These are phyloP conservation scores for Puntigrus tetrazona DNA, from an alignment of 2,113 vertebrate genomes.

Conservation along the genomic window DNA sequence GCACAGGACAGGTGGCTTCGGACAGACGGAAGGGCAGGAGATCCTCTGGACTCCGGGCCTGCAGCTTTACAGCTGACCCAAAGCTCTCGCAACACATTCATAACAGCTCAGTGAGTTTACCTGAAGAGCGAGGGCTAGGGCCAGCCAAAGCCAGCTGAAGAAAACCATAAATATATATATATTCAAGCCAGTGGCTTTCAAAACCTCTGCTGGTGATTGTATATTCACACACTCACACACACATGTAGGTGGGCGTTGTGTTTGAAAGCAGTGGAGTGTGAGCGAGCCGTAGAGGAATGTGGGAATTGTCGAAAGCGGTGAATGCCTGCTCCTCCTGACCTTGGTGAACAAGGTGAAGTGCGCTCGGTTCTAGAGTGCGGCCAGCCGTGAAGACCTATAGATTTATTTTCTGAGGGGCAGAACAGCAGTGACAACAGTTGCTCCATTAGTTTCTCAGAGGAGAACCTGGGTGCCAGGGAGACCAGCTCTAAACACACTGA, in stretches of 20 bases:
- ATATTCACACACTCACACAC: background rate
- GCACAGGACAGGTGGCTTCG: background rate
- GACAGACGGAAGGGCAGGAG: slow-evolving; percentile 7
- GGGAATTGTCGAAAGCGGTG: slow-evolving; percentile 43
- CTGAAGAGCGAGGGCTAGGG: background rate
- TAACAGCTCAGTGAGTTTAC: background rate
- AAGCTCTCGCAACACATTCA: background rate
- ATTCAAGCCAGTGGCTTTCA: background rate
- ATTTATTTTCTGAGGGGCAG: slow-evolving; percentile 41
- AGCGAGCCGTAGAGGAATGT: background rate
- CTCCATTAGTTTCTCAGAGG: slow-evolving; percentile 61
- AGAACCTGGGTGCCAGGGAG: background rate
- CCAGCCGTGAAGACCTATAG: slow-evolving; percentile 28
- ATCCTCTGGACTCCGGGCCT: background rate
- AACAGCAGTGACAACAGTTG: slow-evolving; percentile 33
- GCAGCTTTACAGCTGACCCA: slow-evolving; percentile 5
- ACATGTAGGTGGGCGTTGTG: background rate
- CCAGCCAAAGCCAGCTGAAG: too few species aligned
- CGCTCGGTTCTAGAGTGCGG: slow-evolving; percentile 32
- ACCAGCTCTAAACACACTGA: slow-evolving; percentile 9
- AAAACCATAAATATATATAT: background rate
- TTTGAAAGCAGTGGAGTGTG: background rate
- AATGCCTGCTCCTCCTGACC: slow-evolving; percentile 52
- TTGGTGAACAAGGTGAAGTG: slow-evolving; percentile 52
- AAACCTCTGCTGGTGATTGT: background rate